Base-by-base conservation (phyloP, 2,797 vertebrate species). In the Dallia pectoralis region DNA sequence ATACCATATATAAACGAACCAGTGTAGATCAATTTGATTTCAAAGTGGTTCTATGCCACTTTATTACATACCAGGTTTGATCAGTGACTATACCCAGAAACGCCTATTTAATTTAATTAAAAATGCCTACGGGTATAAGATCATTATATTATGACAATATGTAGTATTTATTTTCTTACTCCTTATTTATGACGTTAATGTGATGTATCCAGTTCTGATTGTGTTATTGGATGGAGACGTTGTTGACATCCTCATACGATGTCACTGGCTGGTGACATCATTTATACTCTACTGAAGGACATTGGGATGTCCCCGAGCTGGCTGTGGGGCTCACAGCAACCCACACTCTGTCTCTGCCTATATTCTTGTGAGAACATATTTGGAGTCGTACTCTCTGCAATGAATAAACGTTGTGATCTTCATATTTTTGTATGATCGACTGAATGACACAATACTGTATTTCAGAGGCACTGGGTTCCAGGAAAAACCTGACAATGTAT, bases 301-400 rank as follows among this genome's bases (percentile, higher is more conserved):
- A 65, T 22, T 44, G 9, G 79, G 87, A 84, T 70, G 82, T 83
- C 82, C 73, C 83, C 84, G 81, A 83, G 95, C 95, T 93, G 95
- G 94, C 85, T 93, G 86, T 86, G 86, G 89, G 77, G 87, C 90
- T 74, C 77, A 53, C 59, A 2, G 4, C 0, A 59, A 59, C 69
- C 68, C 68, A n/a, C 1, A 22, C n/a, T 29, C 29, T 47, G 87
- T 87, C 79, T 77, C 81, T 82, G 85, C 61, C 74, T 77, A 33
- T 36, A 36, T 67, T 74, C 59, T 70, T 77, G 68, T 66, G 6
- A 65, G 16, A 51, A 27, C 53, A 6, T n/a, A 22, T 29, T 63
- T 19, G 67, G 27, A 36, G 51, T 68, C 2, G 29, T 68, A 64
- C 53, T 72, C 67, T 74, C 63, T 81, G 64, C 65, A 22, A 73